Base-by-base conservation (phyloP, 1,140 invertebrate genomes). In the Aradophagus sp. region DNA sequence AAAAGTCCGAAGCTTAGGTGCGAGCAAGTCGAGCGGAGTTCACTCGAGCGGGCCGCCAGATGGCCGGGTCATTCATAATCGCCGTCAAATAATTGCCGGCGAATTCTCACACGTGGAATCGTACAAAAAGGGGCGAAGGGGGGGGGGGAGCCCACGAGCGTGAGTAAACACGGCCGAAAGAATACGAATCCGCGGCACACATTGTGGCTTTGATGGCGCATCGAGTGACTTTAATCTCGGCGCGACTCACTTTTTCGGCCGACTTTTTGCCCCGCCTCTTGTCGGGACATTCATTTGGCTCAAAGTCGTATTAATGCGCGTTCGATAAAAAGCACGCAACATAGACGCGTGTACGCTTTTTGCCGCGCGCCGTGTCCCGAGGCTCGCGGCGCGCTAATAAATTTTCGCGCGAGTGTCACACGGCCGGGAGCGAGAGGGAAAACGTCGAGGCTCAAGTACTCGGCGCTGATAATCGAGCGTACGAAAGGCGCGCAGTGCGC, bases 251-350 rank as follows among this genome's bases (percentile, higher is more conserved):
- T 70, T 70, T 70, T 69, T 69, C 8, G 48, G 36, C 56, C 1
- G 29, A 45, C 42, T 70, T 72, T 72, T 65, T 72, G 47, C 34
- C 20, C 42, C 44, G 67, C 58, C 55, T 52, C 66, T 69, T 69
- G 66, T 69, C 50, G 58, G 56, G 66, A 62, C 69, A 67, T 73
- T 67, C 70, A 62, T 69, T 69, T 69, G 47, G 31, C 59, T 71
- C 68, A 65, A 72, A 67, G 62, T 73, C 63, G 42, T 67, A 67
- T 67, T 67, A 67, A 73, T 67, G 63, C 70, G 67, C 55, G 70
- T 67, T 63, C 63, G 62, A 72, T 71, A 71, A 65, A 71, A 71
- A 71, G 48, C 67, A 56, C 66, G 65, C 65, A 58, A 63, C 66
- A 62, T 62, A 62, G 66, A 55, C 68, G 48, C 68, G 47, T 66